These are phyloP conservation scores for Caenorhabditis imperialis DNA, from an alignment of 2,888 invertebrate species.

Conservation along the genomic window DNA sequence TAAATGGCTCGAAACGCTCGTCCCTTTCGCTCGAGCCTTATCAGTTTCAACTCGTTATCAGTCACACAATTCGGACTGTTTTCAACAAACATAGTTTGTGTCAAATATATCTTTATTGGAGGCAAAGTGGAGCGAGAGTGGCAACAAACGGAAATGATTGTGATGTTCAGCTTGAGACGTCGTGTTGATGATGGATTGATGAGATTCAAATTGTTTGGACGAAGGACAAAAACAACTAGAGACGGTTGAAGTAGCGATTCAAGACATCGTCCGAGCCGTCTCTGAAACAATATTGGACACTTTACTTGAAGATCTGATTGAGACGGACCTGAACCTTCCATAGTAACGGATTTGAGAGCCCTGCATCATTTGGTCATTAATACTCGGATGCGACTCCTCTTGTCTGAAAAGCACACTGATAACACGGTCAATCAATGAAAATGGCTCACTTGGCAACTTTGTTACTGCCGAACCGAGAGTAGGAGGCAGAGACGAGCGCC, in stretches of 20 bases:
- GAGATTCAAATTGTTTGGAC: slow-evolving; percentile 9
- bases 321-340: slow-evolving; percentile 49
- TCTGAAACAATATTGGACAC: slow-evolving; percentile 30
- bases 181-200: slow-evolving; percentile 13
- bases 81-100: slow-evolving; percentile 49
- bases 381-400: slow-evolving; percentile 37
- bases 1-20: slow-evolving; percentile 29
- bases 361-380: slow-evolving; percentile 58
- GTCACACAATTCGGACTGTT: slow-evolving; percentile 37
- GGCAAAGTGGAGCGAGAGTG: slow-evolving; percentile 4
- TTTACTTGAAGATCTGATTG: not conserved
- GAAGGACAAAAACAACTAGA: slow-evolving; percentile 4
- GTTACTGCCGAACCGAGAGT: slow-evolving; percentile 48
- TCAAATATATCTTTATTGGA: slow-evolving; percentile 9
- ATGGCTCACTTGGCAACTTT: slow-evolving; percentile 35
- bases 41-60: slow-evolving; percentile 14
- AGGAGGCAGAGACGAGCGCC: slow-evolving; percentile 38
- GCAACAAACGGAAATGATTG: slow-evolving; percentile 1
- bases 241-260: slow-evolving; percentile 56
- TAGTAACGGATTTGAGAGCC: slow-evolving; percentile 52
- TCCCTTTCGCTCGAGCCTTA: slow-evolving; percentile 2
- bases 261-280: slow-evolving; percentile 59
- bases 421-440: not conserved
- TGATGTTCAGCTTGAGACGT: slow-evolving; percentile 27
- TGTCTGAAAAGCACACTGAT: slow-evolving; percentile 3